Evolutionary conservation across 2,888 invertebrate species (phyloP).

Genomic region (Hartigia nigra): DNA sequence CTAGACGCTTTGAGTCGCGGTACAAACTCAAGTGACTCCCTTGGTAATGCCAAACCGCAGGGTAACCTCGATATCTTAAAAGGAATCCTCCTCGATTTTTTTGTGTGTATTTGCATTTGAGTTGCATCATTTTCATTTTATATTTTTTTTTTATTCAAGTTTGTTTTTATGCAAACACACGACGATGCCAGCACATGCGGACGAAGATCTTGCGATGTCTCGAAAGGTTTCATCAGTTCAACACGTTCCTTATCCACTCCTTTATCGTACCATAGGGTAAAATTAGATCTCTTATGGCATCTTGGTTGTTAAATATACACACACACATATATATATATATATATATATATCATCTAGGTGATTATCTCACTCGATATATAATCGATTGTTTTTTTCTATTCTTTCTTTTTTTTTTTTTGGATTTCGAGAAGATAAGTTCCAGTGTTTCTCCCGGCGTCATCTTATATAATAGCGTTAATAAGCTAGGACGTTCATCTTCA

Average conservation of each 20-base stretch:
- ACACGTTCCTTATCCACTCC: not conserved
- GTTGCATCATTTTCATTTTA: not conserved
- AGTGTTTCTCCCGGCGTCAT: not conserved
- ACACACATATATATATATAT: not conserved
- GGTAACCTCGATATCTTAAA: slow-evolving; percentile 56
- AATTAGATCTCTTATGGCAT: not conserved
- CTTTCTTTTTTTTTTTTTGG: not conserved
- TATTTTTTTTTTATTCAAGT: not conserved
- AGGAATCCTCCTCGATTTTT: slow-evolving; percentile 56
- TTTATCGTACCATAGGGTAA: not conserved
- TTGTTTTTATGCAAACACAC: not conserved
- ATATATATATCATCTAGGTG: not conserved
- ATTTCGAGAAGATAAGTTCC: not conserved
- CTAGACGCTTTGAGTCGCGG: slow-evolving; percentile 48
- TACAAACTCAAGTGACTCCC: slow-evolving; percentile 49
- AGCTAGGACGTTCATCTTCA: not conserved
- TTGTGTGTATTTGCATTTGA: slow-evolving; percentile 58
- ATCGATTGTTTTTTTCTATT: not conserved
- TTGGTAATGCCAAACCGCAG: slow-evolving; percentile 50
- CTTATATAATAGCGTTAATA: not conserved
- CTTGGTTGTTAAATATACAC: not conserved
- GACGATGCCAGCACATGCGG: not conserved
- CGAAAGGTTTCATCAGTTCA: not conserved
- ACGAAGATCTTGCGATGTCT: not conserved
- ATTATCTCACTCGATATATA: not conserved